Conservation (phyloP, 2,797 vertebrate genomes). For the Pangasius djambal region DNA sequence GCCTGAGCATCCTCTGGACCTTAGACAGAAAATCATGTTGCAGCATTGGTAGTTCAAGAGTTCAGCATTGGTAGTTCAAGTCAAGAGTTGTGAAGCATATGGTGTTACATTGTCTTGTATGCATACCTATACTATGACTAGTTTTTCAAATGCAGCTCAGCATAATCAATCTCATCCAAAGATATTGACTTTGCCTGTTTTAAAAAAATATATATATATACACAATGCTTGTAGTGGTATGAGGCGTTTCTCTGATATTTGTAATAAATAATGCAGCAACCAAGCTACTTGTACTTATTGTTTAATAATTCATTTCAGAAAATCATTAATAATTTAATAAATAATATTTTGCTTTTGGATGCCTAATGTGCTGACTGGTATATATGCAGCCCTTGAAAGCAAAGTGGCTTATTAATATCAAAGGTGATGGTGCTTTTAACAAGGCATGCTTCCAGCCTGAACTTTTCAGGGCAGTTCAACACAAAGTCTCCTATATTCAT, state of each 20-base stretch:
- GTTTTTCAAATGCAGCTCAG: background rate
- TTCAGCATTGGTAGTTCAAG: background rate
- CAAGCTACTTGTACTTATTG: constrained; percentile 50
- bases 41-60: background rate
- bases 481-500: background rate
- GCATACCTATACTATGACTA: background rate
- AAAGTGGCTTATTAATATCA: constrained; percentile 59
- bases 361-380: constrained; percentile 17
- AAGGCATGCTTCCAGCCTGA: constrained; percentile 48
- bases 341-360: constrained; percentile 49
- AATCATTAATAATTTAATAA: constrained; percentile 50
- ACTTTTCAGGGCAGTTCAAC: constrained; percentile 38
- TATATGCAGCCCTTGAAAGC: constrained; percentile 48
- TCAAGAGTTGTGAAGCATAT: background rate
- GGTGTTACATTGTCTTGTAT: background rate
- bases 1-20: constrained; percentile 8
- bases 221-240: background rate
- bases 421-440: constrained; percentile 50
- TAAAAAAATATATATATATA: background rate
- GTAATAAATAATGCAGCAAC: constrained; percentile 48
- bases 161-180: background rate
- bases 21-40: background rate
- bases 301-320: constrained; percentile 52
- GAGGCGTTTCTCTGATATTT: constrained; percentile 9
- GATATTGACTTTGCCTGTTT: background rate